Evolutionary conservation across 1,140 invertebrate genomes (phyloP), one percentile per base, ranked within the genome.

Genomic region (Homarus americanus): DNA sequence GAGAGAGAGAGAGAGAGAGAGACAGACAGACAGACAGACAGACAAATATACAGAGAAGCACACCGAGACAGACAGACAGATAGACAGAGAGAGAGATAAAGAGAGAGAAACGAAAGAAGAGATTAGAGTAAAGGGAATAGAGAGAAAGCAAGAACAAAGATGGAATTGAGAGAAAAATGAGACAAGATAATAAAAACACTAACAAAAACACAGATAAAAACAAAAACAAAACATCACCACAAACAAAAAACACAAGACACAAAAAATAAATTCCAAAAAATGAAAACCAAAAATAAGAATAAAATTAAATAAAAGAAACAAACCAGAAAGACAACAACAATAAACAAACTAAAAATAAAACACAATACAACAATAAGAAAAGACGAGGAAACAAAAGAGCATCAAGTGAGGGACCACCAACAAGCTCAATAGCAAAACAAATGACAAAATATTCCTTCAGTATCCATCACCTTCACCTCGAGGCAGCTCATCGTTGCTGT

Each of bases 1-100:
- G 63, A 66, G 63, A 66, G 63, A 66, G 63, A 66, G 63, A 66
- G 63, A 66, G 63, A 66, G 63, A 66, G 63, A 66, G 63, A 66
- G 63, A 66, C 20, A 66, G 63, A 66, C 20, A 66, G 63, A 66
- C 20, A 66, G 63, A 66, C 20, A 66, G 63, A 66, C 20, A 66
- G 24, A 63, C n/a, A n/a, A n/a, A n/a, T n/a, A n/a, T n/a, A n/a
- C n/a, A n/a, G n/a, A n/a, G n/a, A n/a, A n/a, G n/a, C n/a, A n/a
- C n/a, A n/a, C n/a, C n/a, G n/a, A n/a, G n/a, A n/a, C n/a, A n/a
- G n/a, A n/a, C n/a, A n/a, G n/a, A n/a, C n/a, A n/a, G n/a, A n/a
- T n/a, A n/a, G n/a, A n/a, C n/a, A n/a, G n/a, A n/a, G n/a, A n/a
- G n/a, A n/a, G n/a, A n/a, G n/a, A n/a, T n/a, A n/a, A n/a, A n/a